A percentile compares a stretch with the other conserved stretches of the same genome.
These are phyloP conservation scores for Melanotaenia maccullochi DNA, from an alignment of 2,797 vertebrate genomes.

Conservation along the genomic window DNA sequence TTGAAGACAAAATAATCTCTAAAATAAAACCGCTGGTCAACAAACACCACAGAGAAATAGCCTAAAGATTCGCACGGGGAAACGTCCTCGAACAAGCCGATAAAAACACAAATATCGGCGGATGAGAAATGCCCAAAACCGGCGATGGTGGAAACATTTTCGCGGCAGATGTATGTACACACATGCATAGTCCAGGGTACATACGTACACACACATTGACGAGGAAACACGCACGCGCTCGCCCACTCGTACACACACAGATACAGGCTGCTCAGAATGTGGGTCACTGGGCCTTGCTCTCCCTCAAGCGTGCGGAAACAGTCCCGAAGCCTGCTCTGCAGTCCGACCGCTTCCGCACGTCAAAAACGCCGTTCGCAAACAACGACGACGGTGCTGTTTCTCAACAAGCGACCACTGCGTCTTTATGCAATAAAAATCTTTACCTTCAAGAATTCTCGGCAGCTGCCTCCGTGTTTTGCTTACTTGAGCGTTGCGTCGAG, in stretches of 20 bases:
- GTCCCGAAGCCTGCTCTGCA: conserved; percentile 77
- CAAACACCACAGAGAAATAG: conserved; percentile 30
- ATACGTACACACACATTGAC: conserved; percentile 19
- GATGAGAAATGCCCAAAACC: conserved; percentile 40
- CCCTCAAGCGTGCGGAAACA: conserved; percentile 83
- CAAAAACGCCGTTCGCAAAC: conserved; percentile 25
- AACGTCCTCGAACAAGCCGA: conserved; percentile 17
- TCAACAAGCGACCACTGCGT: background rate
- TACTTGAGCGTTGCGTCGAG: conserved; percentile 69
- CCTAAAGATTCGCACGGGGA: conserved; percentile 16
- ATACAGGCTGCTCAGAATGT: conserved; percentile 80
- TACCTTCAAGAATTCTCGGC: conserved; percentile 64
- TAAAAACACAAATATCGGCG: background rate
- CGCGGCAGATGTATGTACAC: conserved; percentile 76
- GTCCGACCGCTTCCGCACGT: conserved; percentile 72
- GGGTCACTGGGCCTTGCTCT: conserved; percentile 87
- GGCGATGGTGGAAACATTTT: conserved; percentile 73
- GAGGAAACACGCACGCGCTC: conserved; percentile 58
- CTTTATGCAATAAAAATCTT: conserved; percentile 20
- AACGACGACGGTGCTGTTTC: background rate
- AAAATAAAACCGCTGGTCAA: conserved; percentile 50
- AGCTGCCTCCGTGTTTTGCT: conserved; percentile 72
- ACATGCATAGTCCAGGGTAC: conserved; percentile 39
- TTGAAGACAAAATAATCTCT: conserved; percentile 62
- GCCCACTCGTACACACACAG: conserved; percentile 69